Conservation (phyloP, 2,797 vertebrate genomes). For the Chaetophractus vellerosus region DNA sequence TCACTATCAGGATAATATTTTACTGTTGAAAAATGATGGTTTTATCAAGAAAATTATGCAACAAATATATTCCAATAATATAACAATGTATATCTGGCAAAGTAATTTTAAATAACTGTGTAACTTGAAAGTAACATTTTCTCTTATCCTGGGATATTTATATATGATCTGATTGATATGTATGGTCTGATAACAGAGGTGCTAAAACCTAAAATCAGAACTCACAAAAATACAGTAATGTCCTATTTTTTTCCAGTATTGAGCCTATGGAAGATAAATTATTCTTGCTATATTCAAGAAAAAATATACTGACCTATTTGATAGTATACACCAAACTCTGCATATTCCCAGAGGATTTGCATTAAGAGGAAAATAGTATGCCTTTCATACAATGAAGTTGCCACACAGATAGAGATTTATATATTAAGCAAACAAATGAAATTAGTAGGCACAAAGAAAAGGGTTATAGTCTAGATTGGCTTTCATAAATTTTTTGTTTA, state of each 20-base stretch:
- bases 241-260: background rate
- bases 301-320: slow-evolving; percentile 27
- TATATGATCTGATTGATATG: background rate
- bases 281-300: slow-evolving; percentile 41
- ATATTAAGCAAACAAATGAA: slow-evolving; percentile 46
- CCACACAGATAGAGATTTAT: slow-evolving; percentile 57
- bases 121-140: background rate
- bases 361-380: slow-evolving; percentile 23
- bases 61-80: background rate
- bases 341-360: slow-evolving; percentile 34
- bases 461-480: background rate
- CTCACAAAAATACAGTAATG: background rate
- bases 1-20: slow-evolving; percentile 51
- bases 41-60: slow-evolving; percentile 1
- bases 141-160: slow-evolving; percentile 5
- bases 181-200: background rate
- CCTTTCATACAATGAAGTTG: slow-evolving; percentile 36
- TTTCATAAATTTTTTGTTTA: slow-evolving; percentile 26
- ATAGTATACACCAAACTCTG: background rate
- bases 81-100: slow-evolving; percentile 31
- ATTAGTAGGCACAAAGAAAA: slow-evolving; percentile 30
- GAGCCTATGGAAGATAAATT: slow-evolving; percentile 10
- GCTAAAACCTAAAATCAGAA: slow-evolving; percentile 21
- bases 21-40: slow-evolving; percentile 43
- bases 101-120: background rate